A percentile compares a stretch with the other conserved stretches of the same genome.
Evolutionary conservation across 2,888 invertebrate species (phyloP).

Genomic region (Pemphredon lugubris): DNA sequence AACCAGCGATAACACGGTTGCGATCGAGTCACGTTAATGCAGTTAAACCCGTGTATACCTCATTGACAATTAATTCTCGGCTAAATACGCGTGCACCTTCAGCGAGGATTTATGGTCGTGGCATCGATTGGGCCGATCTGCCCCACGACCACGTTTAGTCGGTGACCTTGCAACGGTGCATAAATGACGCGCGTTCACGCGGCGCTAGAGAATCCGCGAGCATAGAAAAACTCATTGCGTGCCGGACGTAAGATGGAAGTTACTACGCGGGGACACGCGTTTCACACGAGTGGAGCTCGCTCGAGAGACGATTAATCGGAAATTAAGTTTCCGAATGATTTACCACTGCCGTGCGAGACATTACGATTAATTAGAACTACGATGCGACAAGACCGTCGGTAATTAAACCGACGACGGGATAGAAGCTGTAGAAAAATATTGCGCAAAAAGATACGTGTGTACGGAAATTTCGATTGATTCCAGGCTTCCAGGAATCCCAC

Average conservation of each 20-base stretch:
- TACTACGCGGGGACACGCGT: neutral
- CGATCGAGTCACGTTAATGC: too few relatives aligned
- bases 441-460: too few relatives aligned
- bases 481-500: too few relatives aligned
- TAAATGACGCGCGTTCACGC: conserved; percentile 28
- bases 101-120: conserved; percentile 38
- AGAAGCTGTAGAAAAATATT: too few relatives aligned
- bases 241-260: neutral
- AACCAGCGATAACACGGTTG: neutral
- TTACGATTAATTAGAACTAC: too few relatives aligned
- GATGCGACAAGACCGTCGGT: neutral
- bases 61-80: conserved; percentile 45
- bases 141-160: conserved; percentile 4
- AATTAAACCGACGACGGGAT: too few relatives aligned
- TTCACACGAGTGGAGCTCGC: neutral
- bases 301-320: neutral
- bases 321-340: neutral
- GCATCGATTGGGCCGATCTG: conserved; percentile 29
- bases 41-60: conserved; percentile 7
- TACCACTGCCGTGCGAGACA: too few relatives aligned
- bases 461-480: too few relatives aligned
- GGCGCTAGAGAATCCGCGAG: conserved; percentile 16
- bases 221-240: conserved; percentile 19
- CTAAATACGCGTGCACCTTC: conserved; percentile 28
- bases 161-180: conserved; percentile 36